Conservation (phyloP, 2,797 vertebrate species). For the Rhabdophis nuchalis region DNA sequence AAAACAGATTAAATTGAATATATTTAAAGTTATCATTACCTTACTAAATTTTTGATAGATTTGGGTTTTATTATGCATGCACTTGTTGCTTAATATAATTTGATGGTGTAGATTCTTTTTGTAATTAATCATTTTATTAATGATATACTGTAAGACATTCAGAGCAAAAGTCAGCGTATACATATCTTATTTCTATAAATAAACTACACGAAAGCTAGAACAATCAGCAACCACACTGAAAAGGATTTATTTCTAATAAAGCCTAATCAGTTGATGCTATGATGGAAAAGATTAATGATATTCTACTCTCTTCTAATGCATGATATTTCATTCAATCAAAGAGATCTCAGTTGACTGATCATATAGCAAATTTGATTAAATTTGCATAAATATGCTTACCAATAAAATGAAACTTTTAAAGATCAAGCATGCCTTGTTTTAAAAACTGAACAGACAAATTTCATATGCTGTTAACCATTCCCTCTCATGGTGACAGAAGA, state of each 20-base stretch:
- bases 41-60: not conserved
- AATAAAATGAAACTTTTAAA: not conserved
- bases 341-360: not conserved
- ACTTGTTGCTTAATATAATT: not conserved
- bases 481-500: not conserved
- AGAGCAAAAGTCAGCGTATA: not conserved
- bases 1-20: not conserved
- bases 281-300: not conserved
- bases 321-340: not conserved
- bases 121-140: not conserved
- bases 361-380: not conserved
- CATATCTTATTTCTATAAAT: not conserved
- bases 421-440: not conserved
- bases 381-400: not conserved
- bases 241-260: not conserved
- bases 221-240: not conserved
- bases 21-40: not conserved
- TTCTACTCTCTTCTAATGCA: not conserved
- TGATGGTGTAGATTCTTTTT: not conserved
- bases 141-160: not conserved
- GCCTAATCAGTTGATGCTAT: not conserved
- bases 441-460: not conserved
- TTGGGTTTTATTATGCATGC: not conserved
- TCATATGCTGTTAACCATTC: not conserved
- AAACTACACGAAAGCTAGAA: not conserved